A percentile compares a stretch with the other conserved stretches of the same genome.
Evolutionary conservation across 2,888 invertebrate species (phyloP).

Genomic region (Perdita meconis): DNA sequence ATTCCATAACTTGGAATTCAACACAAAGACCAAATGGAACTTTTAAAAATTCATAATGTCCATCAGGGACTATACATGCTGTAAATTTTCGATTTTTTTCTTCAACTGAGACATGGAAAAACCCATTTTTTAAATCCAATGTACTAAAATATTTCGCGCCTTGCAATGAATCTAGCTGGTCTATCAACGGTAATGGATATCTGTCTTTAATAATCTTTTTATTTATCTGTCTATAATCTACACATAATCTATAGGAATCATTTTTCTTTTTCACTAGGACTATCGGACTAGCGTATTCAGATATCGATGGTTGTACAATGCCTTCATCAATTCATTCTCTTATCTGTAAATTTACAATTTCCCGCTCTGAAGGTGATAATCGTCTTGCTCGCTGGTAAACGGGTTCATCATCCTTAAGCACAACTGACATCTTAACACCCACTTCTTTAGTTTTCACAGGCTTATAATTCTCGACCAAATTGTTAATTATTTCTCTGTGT

Average conservation of each 20-base stretch:
- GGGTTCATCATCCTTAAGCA: slow-evolving; percentile 72
- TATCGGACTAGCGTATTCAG: slow-evolving; percentile 74
- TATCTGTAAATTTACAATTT: slow-evolving; percentile 69
- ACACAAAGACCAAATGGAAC: too few relatives aligned
- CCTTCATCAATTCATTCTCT: slow-evolving; percentile 73
- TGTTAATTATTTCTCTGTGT: neutral
- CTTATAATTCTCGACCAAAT: neutral
- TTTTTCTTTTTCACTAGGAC: slow-evolving; percentile 47
- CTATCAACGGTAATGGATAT: too few relatives aligned
- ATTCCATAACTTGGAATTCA: too few relatives aligned
- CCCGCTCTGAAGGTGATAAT: slow-evolving; percentile 61
- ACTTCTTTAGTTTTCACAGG: slow-evolving; percentile 35
- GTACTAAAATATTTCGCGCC: too few relatives aligned
- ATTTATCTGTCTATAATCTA: slow-evolving; percentile 77
- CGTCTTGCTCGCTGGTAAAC: slow-evolving; percentile 68
- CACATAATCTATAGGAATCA: slow-evolving; percentile 69
- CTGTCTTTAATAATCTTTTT: slow-evolving; percentile 19
- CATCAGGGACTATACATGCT: too few relatives aligned
- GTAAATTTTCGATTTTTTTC: too few relatives aligned
- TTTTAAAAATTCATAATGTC: too few relatives aligned
- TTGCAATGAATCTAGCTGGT: too few relatives aligned
- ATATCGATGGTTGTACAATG: slow-evolving; percentile 63
- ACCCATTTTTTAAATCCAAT: too few relatives aligned
- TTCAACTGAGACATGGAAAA: too few relatives aligned
- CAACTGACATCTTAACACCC: slow-evolving; percentile 66